A percentile compares a stretch with the other conserved stretches of the same genome.
Evolutionary conservation across 2,797 vertebrate genomes (phyloP).

Genomic region (Brotogeris chrysoptera): DNA sequence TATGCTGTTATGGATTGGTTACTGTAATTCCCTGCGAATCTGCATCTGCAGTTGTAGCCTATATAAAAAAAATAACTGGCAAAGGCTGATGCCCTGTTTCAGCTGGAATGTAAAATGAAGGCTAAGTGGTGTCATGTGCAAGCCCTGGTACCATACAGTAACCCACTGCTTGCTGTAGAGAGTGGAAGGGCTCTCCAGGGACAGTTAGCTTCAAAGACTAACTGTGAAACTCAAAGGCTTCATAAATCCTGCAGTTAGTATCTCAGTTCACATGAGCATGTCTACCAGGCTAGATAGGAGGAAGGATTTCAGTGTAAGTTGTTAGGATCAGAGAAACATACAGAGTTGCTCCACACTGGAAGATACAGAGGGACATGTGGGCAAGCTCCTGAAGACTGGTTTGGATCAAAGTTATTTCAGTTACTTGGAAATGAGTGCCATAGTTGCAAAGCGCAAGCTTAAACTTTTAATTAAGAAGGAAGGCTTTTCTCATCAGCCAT

Average conservation of each 20-base stretch:
- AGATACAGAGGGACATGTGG: background rate
- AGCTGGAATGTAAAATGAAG: background rate
- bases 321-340: background rate
- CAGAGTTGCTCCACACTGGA: background rate
- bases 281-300: background rate
- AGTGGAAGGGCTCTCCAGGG: background rate
- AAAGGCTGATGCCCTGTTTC: background rate
- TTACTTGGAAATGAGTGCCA: background rate
- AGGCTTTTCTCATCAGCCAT: background rate
- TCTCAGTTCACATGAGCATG: background rate
- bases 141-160: background rate
- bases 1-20: background rate
- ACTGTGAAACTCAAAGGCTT: background rate
- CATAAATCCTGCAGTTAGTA: background rate
- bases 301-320: background rate
- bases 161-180: fast-evolving
- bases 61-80: background rate
- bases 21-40: background rate
- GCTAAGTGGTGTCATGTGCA: background rate
- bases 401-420: background rate
- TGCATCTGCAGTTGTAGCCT: background rate
- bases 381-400: background rate
- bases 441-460: background rate
- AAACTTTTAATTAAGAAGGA: background rate
- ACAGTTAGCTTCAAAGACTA: background rate